Conservation (phyloP, 2,113 vertebrate genomes). For the Corynorhinus townsendii region DNA sequence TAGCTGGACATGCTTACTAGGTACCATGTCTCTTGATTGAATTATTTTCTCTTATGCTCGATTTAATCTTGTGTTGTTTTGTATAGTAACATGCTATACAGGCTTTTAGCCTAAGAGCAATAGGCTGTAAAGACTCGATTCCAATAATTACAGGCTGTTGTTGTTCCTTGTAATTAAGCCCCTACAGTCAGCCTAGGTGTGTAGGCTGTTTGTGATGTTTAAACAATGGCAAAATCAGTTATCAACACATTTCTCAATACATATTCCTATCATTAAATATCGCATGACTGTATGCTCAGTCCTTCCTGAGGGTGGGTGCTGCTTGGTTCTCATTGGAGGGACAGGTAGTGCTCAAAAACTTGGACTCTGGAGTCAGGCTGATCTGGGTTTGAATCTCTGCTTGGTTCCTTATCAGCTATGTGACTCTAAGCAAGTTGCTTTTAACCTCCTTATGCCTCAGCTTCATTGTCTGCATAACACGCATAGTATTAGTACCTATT, state of each 20-base stretch:
- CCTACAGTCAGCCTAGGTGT: background rate
- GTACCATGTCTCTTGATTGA: background rate
- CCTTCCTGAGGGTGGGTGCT: background rate
- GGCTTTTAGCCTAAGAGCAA: background rate
- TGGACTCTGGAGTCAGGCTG: background rate
- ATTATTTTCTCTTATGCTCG: background rate
- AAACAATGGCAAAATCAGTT: background rate
- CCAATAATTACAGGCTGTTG: too few species aligned
- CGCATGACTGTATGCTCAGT: background rate
- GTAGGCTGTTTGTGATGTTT: background rate
- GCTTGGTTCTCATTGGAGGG: background rate
- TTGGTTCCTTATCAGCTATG: background rate
- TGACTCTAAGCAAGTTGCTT: background rate
- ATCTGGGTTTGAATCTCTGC: background rate
- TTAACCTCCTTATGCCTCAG: background rate
- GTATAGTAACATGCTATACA: background rate
- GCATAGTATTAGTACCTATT: background rate
- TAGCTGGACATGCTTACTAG: too few species aligned
- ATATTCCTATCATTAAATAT: background rate
- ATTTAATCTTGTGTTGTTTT: background rate
- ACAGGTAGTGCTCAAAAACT: background rate
- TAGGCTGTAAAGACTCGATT: background rate
- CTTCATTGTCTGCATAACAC: conserved; percentile 18
- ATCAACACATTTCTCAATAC: background rate
- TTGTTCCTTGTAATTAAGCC: too few species aligned